Conservation (phyloP, 2,797 vertebrate species). For the Falco novaeseelandiae region DNA sequence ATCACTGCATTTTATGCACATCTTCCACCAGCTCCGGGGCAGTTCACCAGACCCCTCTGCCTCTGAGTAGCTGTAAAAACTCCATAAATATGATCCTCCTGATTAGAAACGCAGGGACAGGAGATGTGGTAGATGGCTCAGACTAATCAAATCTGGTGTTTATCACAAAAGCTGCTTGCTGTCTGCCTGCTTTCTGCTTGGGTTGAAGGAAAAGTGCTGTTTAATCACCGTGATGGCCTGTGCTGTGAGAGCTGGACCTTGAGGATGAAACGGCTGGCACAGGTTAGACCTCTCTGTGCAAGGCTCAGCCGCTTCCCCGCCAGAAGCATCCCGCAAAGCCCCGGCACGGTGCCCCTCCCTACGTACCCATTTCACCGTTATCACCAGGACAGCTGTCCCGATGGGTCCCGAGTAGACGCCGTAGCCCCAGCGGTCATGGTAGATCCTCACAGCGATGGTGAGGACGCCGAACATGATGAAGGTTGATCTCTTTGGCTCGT, state of each 20-base stretch:
- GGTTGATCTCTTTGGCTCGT: conserved; percentile 91
- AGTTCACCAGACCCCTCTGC: conserved; percentile 15
- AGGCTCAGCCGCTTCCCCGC: background rate
- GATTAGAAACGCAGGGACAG: background rate
- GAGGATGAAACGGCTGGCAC: background rate
- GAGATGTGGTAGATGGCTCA: background rate
- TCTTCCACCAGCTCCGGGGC: background rate
- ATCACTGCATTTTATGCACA: background rate
- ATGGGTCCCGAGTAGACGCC: conserved; percentile 96
- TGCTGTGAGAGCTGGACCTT: background rate
- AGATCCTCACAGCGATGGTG: conserved; percentile 89
- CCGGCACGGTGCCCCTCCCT: rapidly evolving
- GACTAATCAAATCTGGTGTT: background rate
- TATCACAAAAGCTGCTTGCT: background rate
- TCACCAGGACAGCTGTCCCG: conserved; percentile 90
- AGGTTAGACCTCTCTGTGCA: rapidly evolving
- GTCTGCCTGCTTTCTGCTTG: background rate
- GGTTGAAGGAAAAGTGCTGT: background rate
- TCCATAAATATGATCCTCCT: background rate
- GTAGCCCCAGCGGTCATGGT: conserved; percentile 93
- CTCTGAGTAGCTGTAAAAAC: conserved; percentile 18
- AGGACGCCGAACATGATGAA: conserved; percentile 92
- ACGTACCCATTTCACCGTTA: conserved; percentile 92
- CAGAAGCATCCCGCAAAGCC: rapidly evolving
- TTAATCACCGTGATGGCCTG: background rate